A percentile compares a stretch with the other conserved stretches of the same genome.
Evolutionary conservation across 2,113 vertebrate species (phyloP).

Genomic region (Neodon shergylaensis): DNA sequence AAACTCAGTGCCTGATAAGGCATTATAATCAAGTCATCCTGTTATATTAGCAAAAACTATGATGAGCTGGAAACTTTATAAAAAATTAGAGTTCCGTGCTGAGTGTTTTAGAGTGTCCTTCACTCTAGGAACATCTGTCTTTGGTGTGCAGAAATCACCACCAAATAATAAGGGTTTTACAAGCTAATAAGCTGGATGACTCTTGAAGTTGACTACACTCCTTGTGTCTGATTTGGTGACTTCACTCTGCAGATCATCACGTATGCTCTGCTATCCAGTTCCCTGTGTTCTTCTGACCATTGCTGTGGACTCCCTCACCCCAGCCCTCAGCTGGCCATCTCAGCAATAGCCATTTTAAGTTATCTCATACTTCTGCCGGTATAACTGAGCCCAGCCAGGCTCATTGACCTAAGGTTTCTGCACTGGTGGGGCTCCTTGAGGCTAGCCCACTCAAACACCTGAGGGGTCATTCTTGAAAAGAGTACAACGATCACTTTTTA

Average conservation of each 20-base stretch:
- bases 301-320: background rate
- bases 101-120: background rate
- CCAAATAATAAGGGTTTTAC: background rate
- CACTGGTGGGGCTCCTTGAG: background rate
- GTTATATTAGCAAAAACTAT: background rate
- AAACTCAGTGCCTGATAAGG: background rate
- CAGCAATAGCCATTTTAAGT: background rate
- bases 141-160: background rate
- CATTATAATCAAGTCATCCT: background rate
- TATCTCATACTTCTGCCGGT: background rate
- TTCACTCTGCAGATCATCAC: background rate
- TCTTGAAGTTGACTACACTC: background rate
- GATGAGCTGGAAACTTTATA: conserved; percentile 24
- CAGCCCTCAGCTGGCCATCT: background rate
- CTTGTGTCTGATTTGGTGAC: background rate
- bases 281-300: background rate
- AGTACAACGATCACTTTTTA: background rate
- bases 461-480: background rate
- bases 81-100: conserved; percentile 10
- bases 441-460: no score
- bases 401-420: background rate
- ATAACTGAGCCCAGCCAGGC: background rate
- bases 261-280: background rate
- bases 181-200: background rate
- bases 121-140: background rate